These are phyloP conservation scores for Enteromius trimaculatus DNA, from an alignment of 2,797 vertebrate genomes.

Conservation along the genomic window DNA sequence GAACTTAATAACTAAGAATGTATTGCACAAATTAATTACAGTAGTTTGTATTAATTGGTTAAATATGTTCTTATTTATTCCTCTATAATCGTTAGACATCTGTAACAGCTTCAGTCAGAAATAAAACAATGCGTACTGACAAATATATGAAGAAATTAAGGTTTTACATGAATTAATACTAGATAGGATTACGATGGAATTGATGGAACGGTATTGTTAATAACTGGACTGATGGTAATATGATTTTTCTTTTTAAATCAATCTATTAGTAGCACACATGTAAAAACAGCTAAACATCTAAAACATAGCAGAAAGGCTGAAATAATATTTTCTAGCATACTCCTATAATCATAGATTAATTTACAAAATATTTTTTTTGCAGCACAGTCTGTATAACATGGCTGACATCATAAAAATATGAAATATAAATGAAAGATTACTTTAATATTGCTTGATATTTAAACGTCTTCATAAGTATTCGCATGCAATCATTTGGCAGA, in stretches of 20 bases:
- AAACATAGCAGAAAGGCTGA: background rate
- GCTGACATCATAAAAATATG: background rate
- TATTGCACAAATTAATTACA: background rate
- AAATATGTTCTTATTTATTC: background rate
- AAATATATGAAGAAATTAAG: background rate
- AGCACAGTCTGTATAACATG: background rate
- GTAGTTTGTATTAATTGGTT: background rate
- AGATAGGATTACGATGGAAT: background rate
- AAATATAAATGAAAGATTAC: background rate
- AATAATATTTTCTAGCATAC: background rate
- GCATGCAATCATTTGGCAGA: background rate
- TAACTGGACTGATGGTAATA: no score
- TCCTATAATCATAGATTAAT: background rate
- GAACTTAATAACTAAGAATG: background rate
- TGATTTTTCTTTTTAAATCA: no score
- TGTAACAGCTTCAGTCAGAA: slow-evolving; percentile 5
- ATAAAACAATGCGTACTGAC: background rate
- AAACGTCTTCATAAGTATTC: background rate
- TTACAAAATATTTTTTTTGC: background rate
- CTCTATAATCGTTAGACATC: background rate
- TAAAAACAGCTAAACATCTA: no score
- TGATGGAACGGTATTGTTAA: background rate
- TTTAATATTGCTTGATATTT: background rate
- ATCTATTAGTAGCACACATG: no score
- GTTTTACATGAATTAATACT: background rate